Evolutionary conservation across 2,797 vertebrate genomes (phyloP), one percentile per base, ranked within the genome.

Genomic region (Helarctos malayanus): DNA sequence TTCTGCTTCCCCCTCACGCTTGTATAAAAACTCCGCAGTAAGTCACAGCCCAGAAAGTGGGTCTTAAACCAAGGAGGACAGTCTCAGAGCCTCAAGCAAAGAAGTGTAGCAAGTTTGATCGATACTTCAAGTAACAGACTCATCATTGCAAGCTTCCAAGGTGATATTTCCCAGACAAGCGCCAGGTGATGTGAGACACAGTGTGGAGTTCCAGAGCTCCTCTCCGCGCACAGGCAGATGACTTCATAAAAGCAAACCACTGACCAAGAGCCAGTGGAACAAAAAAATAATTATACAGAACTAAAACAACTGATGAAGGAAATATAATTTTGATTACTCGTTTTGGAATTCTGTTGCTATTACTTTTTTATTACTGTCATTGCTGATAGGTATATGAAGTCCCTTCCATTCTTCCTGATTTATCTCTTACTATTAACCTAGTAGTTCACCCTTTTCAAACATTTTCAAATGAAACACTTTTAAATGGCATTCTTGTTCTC

Each of bases 381-480:
- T 88, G 83, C 49, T 89, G 79, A 90, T 21, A 18, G 16, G n/a
- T 16, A 11, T 76, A 59, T 49, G 16, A 73, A 29, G 6, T n/a
- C 11, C 41, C 38, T 91, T 49, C 7, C 8, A 54, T 56, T 80
- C 91, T 79, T 86, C 38, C 56, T 38, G 68, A 47, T 63, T 32
- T n/a, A 3, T 79, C 54, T 57, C 61, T 96, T 32, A 76, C 23
- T 35, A 27, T 68, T 80, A 76, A 93, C 18, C 83, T 54, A 35
- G 54, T 7, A 29, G 65, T 49, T 38, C 68, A 13, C 25, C 59
- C 71, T 95, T 80, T 52, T 35, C 73, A 81, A 61, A 69, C 49
- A 82, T 52, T 89, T 81, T 32, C 9, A 93, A 68, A 54, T 32
- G 78, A 96, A 91, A 91, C 7, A 65, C 63, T 88, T 86, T 57